phyloP scores from a whole-genome alignment of 1,140 invertebrate genomes.

The Venturia canescens region DNA sequence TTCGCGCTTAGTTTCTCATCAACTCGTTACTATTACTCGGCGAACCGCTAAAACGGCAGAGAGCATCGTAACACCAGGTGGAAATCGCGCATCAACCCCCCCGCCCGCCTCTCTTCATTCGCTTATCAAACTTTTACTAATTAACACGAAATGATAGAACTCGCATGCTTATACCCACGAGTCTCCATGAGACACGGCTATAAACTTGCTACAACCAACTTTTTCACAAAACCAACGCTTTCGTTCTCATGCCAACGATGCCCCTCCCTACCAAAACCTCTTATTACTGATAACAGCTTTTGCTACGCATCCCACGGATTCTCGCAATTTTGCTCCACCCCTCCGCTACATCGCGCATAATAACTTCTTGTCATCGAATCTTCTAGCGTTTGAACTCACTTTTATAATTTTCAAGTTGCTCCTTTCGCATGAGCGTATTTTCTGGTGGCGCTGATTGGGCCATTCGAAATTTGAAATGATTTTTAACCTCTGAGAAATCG shows the following conservation, averaged over 20 bases:
- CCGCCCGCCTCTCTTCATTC: background rate
- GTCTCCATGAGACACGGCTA: background rate
- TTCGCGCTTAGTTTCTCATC: slow-evolving; percentile 28
- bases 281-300: slow-evolving; percentile 5
- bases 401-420: too few relatives aligned
- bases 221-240: background rate
- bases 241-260: background rate
- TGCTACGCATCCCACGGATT: background rate
- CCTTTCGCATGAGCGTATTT: too few relatives aligned
- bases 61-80: slow-evolving; percentile 14
- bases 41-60: slow-evolving; percentile 1
- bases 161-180: background rate
- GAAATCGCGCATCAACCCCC: background rate
- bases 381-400: background rate
- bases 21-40: slow-evolving; percentile 21
- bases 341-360: too few relatives aligned
- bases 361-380: background rate
- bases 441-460: too few relatives aligned
- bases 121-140: slow-evolving; percentile 33
- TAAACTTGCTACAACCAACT: background rate
- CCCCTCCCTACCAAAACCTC: background rate
- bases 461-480: too few relatives aligned
- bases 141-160: slow-evolving; percentile 5
- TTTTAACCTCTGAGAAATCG: too few relatives aligned
- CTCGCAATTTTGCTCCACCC: too few relatives aligned